Conservation (phyloP, 2,797 vertebrate species). For the Mus spretus region DNA sequence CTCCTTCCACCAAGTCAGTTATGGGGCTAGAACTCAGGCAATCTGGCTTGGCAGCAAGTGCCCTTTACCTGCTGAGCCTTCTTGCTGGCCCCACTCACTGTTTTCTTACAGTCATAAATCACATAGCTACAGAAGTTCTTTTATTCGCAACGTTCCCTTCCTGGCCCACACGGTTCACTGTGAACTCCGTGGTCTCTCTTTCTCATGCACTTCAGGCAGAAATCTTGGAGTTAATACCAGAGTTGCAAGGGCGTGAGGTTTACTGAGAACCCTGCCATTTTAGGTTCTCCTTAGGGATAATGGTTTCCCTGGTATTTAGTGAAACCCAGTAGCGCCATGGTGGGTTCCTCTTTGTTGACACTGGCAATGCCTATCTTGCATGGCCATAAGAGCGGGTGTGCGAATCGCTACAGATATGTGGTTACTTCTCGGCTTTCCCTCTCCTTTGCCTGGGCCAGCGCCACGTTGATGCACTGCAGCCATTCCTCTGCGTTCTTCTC, state of each 20-base stretch:
- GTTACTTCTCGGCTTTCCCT: slow-evolving; percentile 94
- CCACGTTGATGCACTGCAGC: slow-evolving; percentile 97
- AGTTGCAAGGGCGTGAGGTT: neutral
- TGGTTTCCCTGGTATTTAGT: neutral
- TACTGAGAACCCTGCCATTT: neutral
- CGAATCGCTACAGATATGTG: slow-evolving; percentile 92
- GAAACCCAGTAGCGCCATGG: neutral
- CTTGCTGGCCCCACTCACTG: neutral
- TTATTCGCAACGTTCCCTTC: neutral
- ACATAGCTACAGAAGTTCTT: neutral
- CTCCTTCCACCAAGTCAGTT: neutral
- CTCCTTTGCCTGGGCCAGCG: slow-evolving; percentile 95
- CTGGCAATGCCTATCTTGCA: neutral
- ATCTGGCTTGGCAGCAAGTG: neutral
- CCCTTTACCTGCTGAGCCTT: neutral
- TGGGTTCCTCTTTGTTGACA: neutral
- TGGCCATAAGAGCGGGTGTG: neutral
- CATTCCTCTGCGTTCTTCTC: slow-evolving; percentile 95
- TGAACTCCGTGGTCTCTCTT: neutral
- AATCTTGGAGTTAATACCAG: neutral
- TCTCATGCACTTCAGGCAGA: neutral
- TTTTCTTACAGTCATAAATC: neutral
- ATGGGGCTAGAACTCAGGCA: neutral
- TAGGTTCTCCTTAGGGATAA: neutral
- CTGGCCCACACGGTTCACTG: neutral